A percentile compares a stretch with the other conserved stretches of the same genome.
Conservation (phyloP, 2,797 vertebrate genomes). For the Sarcoramphus papa region DNA sequence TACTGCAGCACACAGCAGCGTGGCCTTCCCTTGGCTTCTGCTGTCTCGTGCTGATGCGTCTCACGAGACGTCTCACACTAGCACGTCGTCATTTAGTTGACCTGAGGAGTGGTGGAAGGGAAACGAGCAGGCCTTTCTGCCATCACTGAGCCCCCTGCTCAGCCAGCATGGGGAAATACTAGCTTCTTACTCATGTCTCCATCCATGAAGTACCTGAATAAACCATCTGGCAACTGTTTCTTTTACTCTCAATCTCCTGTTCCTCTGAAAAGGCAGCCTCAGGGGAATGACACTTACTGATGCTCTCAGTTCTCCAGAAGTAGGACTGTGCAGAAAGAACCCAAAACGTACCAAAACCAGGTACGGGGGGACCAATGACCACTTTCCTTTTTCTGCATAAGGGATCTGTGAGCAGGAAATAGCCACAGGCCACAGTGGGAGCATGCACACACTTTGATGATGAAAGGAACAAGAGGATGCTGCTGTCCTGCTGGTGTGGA, state of each 20-base stretch:
- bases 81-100: fast-evolving
- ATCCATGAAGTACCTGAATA: background rate
- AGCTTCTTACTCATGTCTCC: background rate
- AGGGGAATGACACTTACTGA: background rate
- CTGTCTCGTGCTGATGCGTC: fast-evolving
- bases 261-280: background rate
- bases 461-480: background rate
- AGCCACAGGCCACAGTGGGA: background rate
- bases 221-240: background rate
- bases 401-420: background rate
- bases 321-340: background rate
- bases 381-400: background rate
- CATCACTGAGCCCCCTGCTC: background rate
- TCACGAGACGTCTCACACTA: background rate
- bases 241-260: background rate
- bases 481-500: background rate
- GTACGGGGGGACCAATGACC: background rate
- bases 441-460: background rate
- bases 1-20: fast-evolving
- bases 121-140: background rate
- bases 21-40: background rate
- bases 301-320: background rate
- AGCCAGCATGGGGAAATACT: background rate
- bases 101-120: background rate
- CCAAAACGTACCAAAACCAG: background rate